These are phyloP conservation scores for Entelurus aequoreus DNA, from an alignment of 2,113 vertebrate species.

Conservation along the genomic window DNA sequence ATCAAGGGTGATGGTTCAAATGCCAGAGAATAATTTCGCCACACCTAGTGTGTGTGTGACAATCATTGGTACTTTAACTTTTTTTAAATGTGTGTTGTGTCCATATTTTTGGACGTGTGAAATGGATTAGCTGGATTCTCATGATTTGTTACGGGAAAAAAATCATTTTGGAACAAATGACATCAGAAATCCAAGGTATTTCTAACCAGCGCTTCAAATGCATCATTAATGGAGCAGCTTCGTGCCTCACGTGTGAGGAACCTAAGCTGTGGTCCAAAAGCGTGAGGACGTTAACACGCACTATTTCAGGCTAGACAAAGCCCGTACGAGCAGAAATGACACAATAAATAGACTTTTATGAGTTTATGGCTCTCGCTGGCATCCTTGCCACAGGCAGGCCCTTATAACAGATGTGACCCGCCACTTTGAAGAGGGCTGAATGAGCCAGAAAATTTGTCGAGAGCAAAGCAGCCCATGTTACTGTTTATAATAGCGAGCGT, in stretches of 20 bases:
- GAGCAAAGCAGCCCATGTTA: slow-evolving; percentile 25
- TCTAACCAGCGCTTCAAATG: not conserved
- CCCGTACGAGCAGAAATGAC: slow-evolving; percentile 6
- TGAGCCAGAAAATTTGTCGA: slow-evolving; percentile 45
- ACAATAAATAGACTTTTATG: slow-evolving; percentile 31
- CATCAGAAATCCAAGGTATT: not conserved
- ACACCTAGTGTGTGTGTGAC: too few species aligned
- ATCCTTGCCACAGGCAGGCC: slow-evolving; percentile 20
- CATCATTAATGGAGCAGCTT: not conserved
- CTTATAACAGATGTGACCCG: slow-evolving; percentile 23
- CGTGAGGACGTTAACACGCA: not conserved
- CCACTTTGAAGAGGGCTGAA: slow-evolving; percentile 41
- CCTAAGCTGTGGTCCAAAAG: not conserved
- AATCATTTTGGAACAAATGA: too few species aligned
- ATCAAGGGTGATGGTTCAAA: too few species aligned
- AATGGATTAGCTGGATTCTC: too few species aligned
- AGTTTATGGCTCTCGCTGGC: slow-evolving; percentile 27
- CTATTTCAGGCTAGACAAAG: slow-evolving; percentile 8
- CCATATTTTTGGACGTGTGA: too few species aligned
- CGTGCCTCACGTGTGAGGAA: not conserved
- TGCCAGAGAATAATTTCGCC: too few species aligned
- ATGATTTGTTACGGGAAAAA: too few species aligned
- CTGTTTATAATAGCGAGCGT: slow-evolving; percentile 13
- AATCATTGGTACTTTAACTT: too few species aligned
- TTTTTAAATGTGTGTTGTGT: too few species aligned